phyloP scores from a whole-genome alignment of 1,140 invertebrate genomes.

The Mactra quadrangularis region DNA sequence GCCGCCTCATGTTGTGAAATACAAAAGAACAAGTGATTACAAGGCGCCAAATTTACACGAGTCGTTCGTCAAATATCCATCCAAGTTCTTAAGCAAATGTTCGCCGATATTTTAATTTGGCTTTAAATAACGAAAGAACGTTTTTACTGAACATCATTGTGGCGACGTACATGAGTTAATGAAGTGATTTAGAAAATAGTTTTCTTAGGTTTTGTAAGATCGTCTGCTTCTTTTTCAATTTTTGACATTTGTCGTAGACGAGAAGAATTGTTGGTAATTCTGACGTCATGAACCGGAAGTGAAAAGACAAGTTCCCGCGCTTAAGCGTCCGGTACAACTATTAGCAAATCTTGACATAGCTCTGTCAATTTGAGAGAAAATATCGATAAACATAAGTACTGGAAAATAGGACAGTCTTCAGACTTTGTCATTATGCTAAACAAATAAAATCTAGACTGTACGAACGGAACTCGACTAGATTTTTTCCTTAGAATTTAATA shows the following conservation, averaged over 20 bases:
- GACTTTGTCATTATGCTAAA: no score
- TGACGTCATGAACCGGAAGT: constrained; percentile 44
- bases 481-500: no score
- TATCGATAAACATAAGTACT: no score
- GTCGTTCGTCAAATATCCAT: not conserved
- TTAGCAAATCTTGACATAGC: no score
- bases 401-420: no score
- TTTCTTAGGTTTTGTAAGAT: not conserved
- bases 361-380: no score
- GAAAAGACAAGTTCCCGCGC: not conserved
- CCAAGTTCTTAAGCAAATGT: constrained; percentile 1
- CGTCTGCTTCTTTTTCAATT: constrained; percentile 3
- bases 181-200: constrained; percentile 26
- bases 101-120: constrained; percentile 23
- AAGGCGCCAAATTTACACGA: constrained; percentile 16
- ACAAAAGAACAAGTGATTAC: not conserved
- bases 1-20: not conserved
- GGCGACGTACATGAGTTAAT: constrained; percentile 16
- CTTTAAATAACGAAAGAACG: constrained; percentile 33
- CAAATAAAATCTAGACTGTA: no score
- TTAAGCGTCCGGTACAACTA: constrained; percentile 17
- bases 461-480: no score
- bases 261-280: constrained; percentile 3
- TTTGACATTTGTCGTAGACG: constrained; percentile 16
- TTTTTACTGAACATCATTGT: constrained; percentile 26